Percentiles rank a stretch among this genome's conserved stretches.
phyloP scores from a whole-genome alignment of 2,797 vertebrate genomes.

The Danio jaintianensis region DNA sequence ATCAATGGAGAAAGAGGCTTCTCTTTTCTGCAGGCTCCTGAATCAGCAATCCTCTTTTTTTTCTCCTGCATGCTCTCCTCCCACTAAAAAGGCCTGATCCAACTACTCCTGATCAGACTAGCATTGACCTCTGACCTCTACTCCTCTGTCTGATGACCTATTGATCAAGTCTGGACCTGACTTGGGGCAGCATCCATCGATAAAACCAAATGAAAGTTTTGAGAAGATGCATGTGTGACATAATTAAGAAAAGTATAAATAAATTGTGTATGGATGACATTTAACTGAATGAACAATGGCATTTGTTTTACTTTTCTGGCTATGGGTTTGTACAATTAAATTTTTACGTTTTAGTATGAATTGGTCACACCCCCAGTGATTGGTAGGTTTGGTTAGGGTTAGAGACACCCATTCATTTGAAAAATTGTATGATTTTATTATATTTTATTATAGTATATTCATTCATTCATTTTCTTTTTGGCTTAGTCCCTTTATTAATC shows the following conservation, averaged over 20 bases:
- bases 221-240: constrained; percentile 35
- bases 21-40: constrained; percentile 53
- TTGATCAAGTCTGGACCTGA: constrained; percentile 70
- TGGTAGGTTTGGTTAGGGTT: no score
- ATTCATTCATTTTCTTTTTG: no score
- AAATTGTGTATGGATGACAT: no score
- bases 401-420: no score
- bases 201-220: constrained; percentile 31
- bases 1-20: constrained; percentile 47
- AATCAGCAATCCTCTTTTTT: constrained; percentile 48
- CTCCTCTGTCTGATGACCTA: constrained; percentile 65
- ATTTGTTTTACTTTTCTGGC: no score
- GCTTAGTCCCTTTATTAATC: no score
- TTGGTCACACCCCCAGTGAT: no score
- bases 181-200: constrained; percentile 47
- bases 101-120: constrained; percentile 55
- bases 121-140: constrained; percentile 65
- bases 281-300: no score
- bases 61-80: constrained; percentile 21
- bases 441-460: no score
- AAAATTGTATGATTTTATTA: no score
- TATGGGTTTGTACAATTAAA: no score
- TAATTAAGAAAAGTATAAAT: constrained; percentile 5
- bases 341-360: no score
- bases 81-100: constrained; percentile 50